phyloP scores from a whole-genome alignment of 2,113 vertebrate species.

The Furnarius figulus region DNA sequence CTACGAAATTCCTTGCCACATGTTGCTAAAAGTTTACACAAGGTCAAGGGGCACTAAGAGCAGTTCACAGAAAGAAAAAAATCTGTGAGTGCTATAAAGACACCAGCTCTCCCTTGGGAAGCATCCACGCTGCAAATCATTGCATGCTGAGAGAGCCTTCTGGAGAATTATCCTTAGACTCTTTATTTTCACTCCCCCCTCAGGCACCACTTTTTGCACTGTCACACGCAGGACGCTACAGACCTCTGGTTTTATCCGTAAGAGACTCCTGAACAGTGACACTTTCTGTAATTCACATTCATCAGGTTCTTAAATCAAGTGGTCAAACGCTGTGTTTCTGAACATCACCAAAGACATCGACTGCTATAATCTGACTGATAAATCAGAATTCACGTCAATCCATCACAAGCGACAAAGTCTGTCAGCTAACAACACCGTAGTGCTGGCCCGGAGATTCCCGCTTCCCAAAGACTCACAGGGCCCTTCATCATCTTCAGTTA shows the following conservation, averaged over 20 bases:
- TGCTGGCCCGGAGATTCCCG: accelerated
- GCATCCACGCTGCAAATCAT: neutral
- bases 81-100: neutral
- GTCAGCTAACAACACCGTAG: accelerated
- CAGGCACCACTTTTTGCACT: neutral
- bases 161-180: neutral
- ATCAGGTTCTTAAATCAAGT: neutral
- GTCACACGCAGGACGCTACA: neutral
- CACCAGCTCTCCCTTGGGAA: neutral
- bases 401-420: neutral
- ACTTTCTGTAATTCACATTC: neutral
- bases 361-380: neutral
- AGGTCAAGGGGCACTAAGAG: neutral
- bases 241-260: neutral
- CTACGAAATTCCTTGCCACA: neutral
- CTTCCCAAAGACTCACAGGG: neutral
- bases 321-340: neutral
- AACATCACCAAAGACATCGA: neutral
- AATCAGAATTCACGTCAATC: neutral
- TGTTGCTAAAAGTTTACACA: neutral
- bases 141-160: neutral
- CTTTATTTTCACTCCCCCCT: neutral
- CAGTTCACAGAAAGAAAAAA: neutral
- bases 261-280: neutral
- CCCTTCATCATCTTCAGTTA: neutral